These are phyloP conservation scores for Buteo buteo DNA, from an alignment of 2,113 vertebrate genomes.

Conservation along the genomic window DNA sequence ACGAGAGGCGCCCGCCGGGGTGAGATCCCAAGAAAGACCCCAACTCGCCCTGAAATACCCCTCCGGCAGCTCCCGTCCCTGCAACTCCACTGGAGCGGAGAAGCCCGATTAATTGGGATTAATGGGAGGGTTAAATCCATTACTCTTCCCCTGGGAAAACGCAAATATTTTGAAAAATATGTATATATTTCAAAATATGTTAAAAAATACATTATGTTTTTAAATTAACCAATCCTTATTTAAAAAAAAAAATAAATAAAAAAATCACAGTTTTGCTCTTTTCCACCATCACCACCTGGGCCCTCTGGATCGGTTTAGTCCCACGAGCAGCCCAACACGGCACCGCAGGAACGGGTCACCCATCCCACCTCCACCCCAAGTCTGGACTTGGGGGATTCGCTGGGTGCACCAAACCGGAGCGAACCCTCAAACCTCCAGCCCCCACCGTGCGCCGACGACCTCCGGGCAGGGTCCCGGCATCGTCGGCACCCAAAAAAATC, in stretches of 20 bases:
- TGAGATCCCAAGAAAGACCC: neutral
- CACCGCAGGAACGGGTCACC: neutral
- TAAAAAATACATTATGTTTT: neutral
- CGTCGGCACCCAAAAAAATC: rapidly evolving
- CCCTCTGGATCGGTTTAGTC: neutral
- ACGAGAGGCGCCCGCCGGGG: conserved; percentile 14
- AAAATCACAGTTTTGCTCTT: neutral
- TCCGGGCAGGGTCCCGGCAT: neutral
- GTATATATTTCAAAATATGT: neutral
- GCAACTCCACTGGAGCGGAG: rapidly evolving
- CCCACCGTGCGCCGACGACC: no score
- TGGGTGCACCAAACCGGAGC: rapidly evolving
- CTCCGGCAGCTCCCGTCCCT: neutral
- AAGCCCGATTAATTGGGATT: neutral
- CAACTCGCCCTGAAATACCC: neutral
- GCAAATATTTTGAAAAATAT: neutral
- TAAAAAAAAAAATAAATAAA: neutral
- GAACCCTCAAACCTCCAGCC: neutral
- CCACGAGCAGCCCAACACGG: neutral
- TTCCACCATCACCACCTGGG: neutral
- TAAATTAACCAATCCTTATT: neutral
- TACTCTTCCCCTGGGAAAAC: neutral
- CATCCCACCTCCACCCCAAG: neutral
- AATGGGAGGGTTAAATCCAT: neutral
- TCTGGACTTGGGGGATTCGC: rapidly evolving